A percentile compares a stretch with the other conserved stretches of the same genome.
Evolutionary conservation across 2,113 vertebrate genomes (phyloP).

Genomic region (Morone chrysops): DNA sequence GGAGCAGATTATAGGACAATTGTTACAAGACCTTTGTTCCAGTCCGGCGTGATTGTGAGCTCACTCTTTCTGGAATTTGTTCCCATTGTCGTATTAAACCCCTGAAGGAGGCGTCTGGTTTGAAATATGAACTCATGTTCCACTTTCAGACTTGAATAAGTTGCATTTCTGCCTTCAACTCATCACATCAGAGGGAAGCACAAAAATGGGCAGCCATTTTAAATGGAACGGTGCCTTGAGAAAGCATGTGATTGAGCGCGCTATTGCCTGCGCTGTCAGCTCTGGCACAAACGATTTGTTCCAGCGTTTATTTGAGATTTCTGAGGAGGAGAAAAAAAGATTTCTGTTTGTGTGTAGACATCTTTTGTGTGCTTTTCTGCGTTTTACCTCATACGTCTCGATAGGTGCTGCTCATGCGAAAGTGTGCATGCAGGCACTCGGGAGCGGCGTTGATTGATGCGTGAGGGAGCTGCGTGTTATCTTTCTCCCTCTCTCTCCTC

Average conservation of each 20-base stretch:
- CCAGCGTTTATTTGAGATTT: conserved; percentile 56
- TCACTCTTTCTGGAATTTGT: conserved; percentile 48
- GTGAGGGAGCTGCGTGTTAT: conserved; percentile 51
- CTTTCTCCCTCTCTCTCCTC: conserved; percentile 55
- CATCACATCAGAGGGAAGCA: conserved; percentile 49
- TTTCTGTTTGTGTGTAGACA: conserved; percentile 19
- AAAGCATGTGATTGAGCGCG: conserved; percentile 52
- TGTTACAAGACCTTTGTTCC: conserved; percentile 61
- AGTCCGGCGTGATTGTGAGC: conserved; percentile 40
- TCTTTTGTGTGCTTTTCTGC: conserved; percentile 27
- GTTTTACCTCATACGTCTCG: conserved; percentile 35
- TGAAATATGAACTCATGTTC: conserved; percentile 56
- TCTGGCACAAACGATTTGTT: conserved; percentile 53
- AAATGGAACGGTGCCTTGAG: conserved; percentile 51
- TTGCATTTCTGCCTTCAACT: conserved; percentile 49
- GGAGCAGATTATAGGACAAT: conserved; percentile 55
- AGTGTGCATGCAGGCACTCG: conserved; percentile 15
- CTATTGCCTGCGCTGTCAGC: conserved; percentile 54
- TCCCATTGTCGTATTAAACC: conserved; percentile 49
- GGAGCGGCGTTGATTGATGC: conserved; percentile 64
- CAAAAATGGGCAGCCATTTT: conserved; percentile 64
- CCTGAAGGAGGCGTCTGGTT: conserved; percentile 36
- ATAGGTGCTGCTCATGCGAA: conserved; percentile 45
- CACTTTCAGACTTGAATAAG: conserved; percentile 56
- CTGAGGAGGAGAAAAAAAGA: not conserved